Conservation (phyloP, 2,888 invertebrate species). For the Lochmaea capreae region DNA sequence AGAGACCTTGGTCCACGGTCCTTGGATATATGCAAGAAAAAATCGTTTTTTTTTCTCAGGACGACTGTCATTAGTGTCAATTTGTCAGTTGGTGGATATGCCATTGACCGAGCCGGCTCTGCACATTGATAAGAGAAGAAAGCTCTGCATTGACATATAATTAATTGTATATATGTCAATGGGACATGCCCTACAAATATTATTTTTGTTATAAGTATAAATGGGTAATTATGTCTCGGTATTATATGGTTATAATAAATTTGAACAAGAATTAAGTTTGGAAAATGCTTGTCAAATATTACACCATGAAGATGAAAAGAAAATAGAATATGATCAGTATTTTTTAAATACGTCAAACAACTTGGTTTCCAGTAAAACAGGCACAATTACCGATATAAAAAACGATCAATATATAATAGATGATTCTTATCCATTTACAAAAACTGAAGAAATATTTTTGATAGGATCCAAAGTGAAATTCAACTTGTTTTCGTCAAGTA, state of each 20-base stretch:
- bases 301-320: constrained; percentile 30
- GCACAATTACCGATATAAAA: constrained; percentile 71
- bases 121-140: too few relatives aligned
- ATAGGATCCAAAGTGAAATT: constrained; percentile 71
- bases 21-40: too few relatives aligned
- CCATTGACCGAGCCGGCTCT: too few relatives aligned
- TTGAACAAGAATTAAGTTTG: constrained; percentile 49
- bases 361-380: constrained; percentile 60
- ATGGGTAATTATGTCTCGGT: constrained; percentile 30
- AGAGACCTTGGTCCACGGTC: too few relatives aligned
- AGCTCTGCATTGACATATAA: too few relatives aligned
- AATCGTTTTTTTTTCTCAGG: too few relatives aligned
- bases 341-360: constrained; percentile 18
- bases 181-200: too few relatives aligned
- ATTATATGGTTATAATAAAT: constrained; percentile 7
- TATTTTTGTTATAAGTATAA: neutral
- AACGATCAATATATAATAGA: constrained; percentile 71
- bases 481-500: constrained; percentile 50
- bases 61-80: too few relatives aligned
- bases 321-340: constrained; percentile 1
- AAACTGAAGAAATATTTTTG: constrained; percentile 59
- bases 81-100: too few relatives aligned
- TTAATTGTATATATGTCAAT: too few relatives aligned
- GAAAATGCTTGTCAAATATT: constrained; percentile 54
- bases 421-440: constrained; percentile 69